These are phyloP conservation scores for Cercocebus atys DNA, from an alignment of 2,113 vertebrate species.

Conservation along the genomic window DNA sequence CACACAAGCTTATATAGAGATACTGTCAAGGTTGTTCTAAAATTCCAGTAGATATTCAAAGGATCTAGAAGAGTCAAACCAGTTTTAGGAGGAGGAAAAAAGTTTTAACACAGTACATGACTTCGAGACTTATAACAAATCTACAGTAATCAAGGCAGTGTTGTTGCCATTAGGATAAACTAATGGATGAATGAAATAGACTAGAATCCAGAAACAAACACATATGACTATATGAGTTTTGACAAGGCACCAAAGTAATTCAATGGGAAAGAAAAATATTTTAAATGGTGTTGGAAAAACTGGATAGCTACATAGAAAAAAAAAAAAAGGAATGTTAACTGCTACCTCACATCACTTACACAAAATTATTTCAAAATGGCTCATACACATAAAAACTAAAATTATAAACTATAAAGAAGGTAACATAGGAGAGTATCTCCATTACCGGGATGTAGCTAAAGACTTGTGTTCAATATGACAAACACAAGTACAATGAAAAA, in stretches of 20 bases:
- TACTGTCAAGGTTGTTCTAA: background rate
- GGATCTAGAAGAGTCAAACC: background rate
- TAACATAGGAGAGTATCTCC: background rate
- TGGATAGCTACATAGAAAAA: background rate
- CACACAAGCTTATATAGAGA: background rate
- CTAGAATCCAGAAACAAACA: background rate
- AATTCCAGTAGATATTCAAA: background rate
- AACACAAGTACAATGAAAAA: background rate
- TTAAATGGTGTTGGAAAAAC: background rate
- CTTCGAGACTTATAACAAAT: too few relatives aligned
- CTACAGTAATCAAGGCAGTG: background rate
- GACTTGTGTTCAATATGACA: background rate
- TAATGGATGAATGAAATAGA: background rate
- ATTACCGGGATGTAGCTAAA: background rate
- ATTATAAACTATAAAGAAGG: background rate
- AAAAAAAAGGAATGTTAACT: background rate
- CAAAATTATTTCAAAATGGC: background rate
- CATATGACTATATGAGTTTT: background rate
- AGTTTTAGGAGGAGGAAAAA: background rate
- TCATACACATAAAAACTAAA: background rate
- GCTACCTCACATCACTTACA: background rate
- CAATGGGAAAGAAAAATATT: background rate
- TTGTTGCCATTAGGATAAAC: background rate
- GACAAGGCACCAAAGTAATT: background rate
- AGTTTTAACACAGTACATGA: background rate